phyloP scores from a whole-genome alignment of 2,797 vertebrate genomes.

The Rhincodon typus region DNA sequence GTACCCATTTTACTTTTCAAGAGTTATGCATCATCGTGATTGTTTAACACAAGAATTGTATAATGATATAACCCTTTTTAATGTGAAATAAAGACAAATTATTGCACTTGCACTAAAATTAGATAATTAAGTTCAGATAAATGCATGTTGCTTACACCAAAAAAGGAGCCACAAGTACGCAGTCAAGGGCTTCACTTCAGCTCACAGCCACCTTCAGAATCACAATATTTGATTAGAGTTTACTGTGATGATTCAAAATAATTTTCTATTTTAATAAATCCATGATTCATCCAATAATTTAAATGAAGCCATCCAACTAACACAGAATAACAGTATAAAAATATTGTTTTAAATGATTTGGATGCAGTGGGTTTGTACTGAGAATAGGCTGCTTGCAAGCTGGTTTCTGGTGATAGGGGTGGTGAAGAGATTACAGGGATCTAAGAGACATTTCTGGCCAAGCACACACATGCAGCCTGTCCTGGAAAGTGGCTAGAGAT shows the following conservation, averaged over 20 bases:
- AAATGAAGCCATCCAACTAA: neutral
- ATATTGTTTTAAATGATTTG: neutral
- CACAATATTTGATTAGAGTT: neutral
- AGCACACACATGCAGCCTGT: neutral
- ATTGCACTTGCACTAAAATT: neutral
- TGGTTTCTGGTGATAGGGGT: neutral
- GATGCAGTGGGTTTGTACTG: neutral
- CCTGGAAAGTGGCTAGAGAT: neutral
- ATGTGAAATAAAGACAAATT: neutral
- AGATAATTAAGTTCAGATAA: neutral
- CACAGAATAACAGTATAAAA: neutral
- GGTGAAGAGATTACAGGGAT: neutral
- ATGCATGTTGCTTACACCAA: neutral
- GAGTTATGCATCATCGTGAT: neutral
- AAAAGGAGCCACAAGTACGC: neutral
- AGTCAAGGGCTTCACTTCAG: neutral
- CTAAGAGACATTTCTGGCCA: neutral
- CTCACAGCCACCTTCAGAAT: neutral
- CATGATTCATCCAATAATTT: neutral
- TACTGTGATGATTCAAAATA: neutral
- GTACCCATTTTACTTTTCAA: neutral
- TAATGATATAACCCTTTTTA: conserved; percentile 22
- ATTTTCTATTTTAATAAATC: neutral
- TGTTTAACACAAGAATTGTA: conserved; percentile 38
- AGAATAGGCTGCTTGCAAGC: neutral